Percentiles rank a stretch among this genome's conserved stretches.
Evolutionary conservation across 1,140 invertebrate genomes (phyloP).

Genomic region (Ericerus pela): DNA sequence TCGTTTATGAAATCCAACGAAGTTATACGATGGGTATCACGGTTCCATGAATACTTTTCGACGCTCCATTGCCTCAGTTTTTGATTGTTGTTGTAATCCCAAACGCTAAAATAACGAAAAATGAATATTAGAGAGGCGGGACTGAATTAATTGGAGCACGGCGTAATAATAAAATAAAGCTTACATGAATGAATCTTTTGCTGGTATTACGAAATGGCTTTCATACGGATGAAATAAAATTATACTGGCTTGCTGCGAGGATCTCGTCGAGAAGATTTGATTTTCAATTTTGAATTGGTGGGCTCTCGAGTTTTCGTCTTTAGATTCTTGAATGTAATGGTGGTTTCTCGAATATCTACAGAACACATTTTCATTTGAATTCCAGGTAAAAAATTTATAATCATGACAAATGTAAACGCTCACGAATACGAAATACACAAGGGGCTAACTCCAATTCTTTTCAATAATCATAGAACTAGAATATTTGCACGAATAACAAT

Average conservation of each 20-base stretch:
- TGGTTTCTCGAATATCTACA: slow-evolving; percentile 45
- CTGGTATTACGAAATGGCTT: slow-evolving; percentile 68
- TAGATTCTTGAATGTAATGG: slow-evolving; percentile 39
- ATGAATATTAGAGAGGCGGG: neutral
- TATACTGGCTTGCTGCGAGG: slow-evolving; percentile 54
- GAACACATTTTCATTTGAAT: neutral
- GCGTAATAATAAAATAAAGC: slow-evolving; percentile 19
- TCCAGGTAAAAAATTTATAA: neutral
- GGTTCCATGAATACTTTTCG: slow-evolving; percentile 27
- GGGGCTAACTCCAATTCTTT: too few relatives aligned
- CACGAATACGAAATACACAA: too few relatives aligned
- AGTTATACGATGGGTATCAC: slow-evolving; percentile 46
- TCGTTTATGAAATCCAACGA: slow-evolving; percentile 77
- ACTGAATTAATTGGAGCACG: neutral
- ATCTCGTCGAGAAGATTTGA: slow-evolving; percentile 68
- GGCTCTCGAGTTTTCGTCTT: slow-evolving; percentile 43
- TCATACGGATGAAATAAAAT: slow-evolving; percentile 82
- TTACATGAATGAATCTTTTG: slow-evolving; percentile 68
- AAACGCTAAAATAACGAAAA: slow-evolving; percentile 36
- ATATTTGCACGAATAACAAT: too few relatives aligned
- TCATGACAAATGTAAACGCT: neutral
- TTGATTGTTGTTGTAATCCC: slow-evolving; percentile 51
- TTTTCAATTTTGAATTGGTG: slow-evolving; percentile 47
- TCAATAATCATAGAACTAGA: too few relatives aligned
- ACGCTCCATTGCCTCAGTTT: slow-evolving; percentile 41